Conservation (phyloP, 2,888 invertebrate species). For the Listrodromus nycthemerus region DNA sequence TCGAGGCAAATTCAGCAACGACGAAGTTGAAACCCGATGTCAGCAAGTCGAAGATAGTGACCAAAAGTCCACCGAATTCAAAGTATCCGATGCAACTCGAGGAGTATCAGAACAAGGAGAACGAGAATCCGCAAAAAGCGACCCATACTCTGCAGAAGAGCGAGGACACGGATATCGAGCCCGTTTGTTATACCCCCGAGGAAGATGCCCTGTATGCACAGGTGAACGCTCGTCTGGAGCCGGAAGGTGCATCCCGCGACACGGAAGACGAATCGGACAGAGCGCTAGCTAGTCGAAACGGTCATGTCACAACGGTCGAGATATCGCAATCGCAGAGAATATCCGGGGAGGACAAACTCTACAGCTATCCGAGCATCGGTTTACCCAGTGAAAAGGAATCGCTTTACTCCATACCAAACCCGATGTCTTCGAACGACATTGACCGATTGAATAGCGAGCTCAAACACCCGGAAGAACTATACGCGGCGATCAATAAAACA, state of each 20-base stretch:
- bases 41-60: conserved; percentile 79
- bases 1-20: conserved; percentile 76
- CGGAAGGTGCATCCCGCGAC: conserved; percentile 80
- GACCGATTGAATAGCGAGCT: conserved; percentile 82
- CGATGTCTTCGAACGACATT: conserved; percentile 72
- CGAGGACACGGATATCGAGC: conserved; percentile 68
- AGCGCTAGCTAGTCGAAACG: conserved; percentile 66
- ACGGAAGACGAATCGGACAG: conserved; percentile 82
- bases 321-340: conserved; percentile 64
- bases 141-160: conserved; percentile 62
- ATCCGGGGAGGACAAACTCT: conserved; percentile 65
- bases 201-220: conserved; percentile 82
- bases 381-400: conserved; percentile 73
- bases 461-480: conserved; percentile 85
- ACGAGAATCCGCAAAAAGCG: conserved; percentile 87
- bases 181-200: conserved; percentile 76
- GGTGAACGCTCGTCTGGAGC: conserved; percentile 67
- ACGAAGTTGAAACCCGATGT: conserved; percentile 75
- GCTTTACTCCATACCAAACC: conserved; percentile 79
- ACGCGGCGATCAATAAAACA: conserved; percentile 83
- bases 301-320: conserved; percentile 61
- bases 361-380: conserved; percentile 67
- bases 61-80: conserved; percentile 58
- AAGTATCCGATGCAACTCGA: conserved; percentile 85
- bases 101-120: conserved; percentile 89